Base-by-base conservation (phyloP, 2,797 vertebrate species). In the Sebastiscus tertius region DNA sequence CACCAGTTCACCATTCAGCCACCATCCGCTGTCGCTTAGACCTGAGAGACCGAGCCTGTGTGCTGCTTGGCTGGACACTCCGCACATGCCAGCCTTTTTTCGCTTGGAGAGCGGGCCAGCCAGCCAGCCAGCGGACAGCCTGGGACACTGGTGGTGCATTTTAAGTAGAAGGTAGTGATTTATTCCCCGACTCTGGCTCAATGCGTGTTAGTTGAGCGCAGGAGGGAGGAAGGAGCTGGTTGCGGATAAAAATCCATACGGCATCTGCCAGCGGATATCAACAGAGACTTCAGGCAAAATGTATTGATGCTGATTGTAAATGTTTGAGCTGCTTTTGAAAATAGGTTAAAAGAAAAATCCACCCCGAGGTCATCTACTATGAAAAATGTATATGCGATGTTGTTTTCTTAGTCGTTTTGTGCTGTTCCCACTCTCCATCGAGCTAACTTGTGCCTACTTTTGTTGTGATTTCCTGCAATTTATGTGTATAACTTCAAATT, bases 11-110 rank as follows among this genome's bases (percentile, higher is more conserved):
- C 84, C 84, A 92, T 93, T 92, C 92, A 92, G 91, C 80, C 82
- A 62, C 91, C 92, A 93, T 90, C 88, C 79, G 86, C 79, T 90
- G 82, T 85, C 88, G 81, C 92, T 94, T 92, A 91, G 84, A 87
- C 83, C 83, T 42, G 85, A 87, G 90, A 86, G 83, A 31, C 67
- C n/a, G 33, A 81, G 87, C 79, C 79, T 70, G 76, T 72, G 58
- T 65, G 88, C 73, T 72, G 78, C 88, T 74, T 84, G 89, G 89
- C 90, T 70, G 85, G 84, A 81, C 80, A 22, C 60, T 62, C 72
- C 9, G 20, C 81, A 62, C 81, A 75, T 81, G 82, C 66, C 87
- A 75, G 72, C 69, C 72, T 69, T 60, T 75, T 67, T 52, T 69
- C 10, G n/a, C 82, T 86, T 12, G 74, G 80, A 85, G 81, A 86